A percentile compares a stretch with the other conserved stretches of the same genome.
Evolutionary conservation across 2,888 invertebrate species (phyloP).

Genomic region (Lithophane leautieri): DNA sequence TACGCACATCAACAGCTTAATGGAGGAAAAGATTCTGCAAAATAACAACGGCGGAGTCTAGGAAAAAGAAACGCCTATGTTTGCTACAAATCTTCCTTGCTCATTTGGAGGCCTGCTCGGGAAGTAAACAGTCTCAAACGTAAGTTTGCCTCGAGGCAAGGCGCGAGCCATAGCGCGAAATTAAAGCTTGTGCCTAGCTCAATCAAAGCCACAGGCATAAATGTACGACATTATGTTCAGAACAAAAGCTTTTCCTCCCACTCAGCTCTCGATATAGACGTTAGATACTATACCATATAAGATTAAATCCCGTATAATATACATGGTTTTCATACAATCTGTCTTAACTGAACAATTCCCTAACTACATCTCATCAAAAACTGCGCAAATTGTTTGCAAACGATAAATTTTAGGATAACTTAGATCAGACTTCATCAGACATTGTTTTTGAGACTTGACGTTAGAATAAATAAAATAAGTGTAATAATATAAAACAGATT

Average conservation of each 20-base stretch:
- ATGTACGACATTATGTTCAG: conserved; percentile 30
- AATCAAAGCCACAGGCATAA: conserved; percentile 29
- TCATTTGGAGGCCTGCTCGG: conserved; percentile 40
- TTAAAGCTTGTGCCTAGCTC: conserved; percentile 28
- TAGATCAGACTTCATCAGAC: conserved; percentile 40
- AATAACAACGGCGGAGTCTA: conserved; percentile 23
- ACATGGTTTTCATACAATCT: conserved; percentile 65
- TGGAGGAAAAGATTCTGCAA: conserved; percentile 64
- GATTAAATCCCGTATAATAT: conserved; percentile 56
- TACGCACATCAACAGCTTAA: conserved; percentile 65
- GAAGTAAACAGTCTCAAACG: conserved; percentile 34
- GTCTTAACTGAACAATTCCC: conserved; percentile 47
- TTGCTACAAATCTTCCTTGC: conserved; percentile 24
- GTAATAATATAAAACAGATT: conserved; percentile 36
- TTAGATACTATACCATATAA: conserved; percentile 55
- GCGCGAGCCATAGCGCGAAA: conserved; percentile 36
- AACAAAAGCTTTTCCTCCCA: conserved; percentile 55
- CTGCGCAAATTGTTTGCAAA: conserved; percentile 46
- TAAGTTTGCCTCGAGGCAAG: conserved; percentile 37
- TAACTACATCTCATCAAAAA: conserved; percentile 59
- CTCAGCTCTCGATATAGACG: conserved; percentile 38
- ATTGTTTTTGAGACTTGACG: conserved; percentile 52
- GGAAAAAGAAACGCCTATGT: conserved; percentile 16
- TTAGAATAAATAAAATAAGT: conserved; percentile 44
- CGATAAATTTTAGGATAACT: conserved; percentile 63